These are phyloP conservation scores for Pomacea maculata DNA, from an alignment of 1,140 invertebrate species.

Conservation along the genomic window DNA sequence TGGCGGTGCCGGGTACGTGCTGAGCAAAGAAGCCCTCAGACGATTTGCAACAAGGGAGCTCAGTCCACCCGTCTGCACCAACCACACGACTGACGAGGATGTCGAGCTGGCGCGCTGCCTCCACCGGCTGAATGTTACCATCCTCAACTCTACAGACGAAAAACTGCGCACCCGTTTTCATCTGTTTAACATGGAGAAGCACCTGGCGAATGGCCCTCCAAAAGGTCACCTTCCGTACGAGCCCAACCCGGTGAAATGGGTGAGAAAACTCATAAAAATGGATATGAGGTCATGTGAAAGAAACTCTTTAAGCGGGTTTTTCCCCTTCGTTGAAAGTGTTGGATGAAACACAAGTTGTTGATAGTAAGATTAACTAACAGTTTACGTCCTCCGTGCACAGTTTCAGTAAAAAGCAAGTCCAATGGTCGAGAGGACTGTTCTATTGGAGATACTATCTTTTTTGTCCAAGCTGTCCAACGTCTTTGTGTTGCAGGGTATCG, in stretches of 20 bases:
- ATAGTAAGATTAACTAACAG: no score
- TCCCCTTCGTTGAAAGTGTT: no score
- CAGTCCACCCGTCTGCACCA: conserved; percentile 69
- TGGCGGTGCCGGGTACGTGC: conserved; percentile 77
- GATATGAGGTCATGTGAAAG: no score
- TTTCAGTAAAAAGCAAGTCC: no score
- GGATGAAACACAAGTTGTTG: no score
- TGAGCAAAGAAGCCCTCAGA: conserved; percentile 70
- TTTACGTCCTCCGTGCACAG: no score
- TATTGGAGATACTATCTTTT: no score
- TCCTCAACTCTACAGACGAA: conserved; percentile 85
- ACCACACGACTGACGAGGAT: conserved; percentile 84
- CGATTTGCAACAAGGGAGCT: conserved; percentile 61
- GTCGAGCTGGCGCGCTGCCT: conserved; percentile 93
- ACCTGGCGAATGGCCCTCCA: conserved; percentile 36
- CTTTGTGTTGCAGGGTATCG: conserved; percentile 75
- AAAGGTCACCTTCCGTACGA: conserved; percentile 4
- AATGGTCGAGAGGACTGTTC: no score
- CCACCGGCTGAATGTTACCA: conserved; percentile 83
- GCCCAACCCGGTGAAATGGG: neutral
- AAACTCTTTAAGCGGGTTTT: no score
- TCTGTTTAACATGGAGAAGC: conserved; percentile 74
- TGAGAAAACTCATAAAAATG: neutral
- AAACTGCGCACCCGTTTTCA: conserved; percentile 88
- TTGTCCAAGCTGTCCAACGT: no score